These are phyloP conservation scores for Leucosticte australis DNA, from an alignment of 2,113 vertebrate species.

Conservation along the genomic window DNA sequence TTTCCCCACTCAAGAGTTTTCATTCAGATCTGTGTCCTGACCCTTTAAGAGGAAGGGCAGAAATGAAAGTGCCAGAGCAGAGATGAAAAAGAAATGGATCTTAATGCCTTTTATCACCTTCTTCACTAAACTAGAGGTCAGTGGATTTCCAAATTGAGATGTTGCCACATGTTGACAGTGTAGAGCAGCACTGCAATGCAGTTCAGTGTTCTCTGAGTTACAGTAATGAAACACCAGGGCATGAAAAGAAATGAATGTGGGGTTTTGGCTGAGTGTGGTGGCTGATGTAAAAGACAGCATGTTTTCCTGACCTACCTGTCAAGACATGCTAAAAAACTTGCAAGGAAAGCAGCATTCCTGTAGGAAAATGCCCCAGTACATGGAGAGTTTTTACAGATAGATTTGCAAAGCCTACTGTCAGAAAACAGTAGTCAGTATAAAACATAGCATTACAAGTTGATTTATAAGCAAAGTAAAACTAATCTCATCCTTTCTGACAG, in stretches of 20 bases:
- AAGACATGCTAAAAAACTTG: neutral
- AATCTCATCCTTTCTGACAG: neutral
- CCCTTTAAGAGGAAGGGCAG: neutral
- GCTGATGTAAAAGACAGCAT: constrained; percentile 31
- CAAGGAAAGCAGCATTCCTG: neutral
- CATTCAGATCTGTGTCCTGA: neutral
- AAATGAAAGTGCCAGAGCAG: neutral
- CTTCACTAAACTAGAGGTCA: neutral
- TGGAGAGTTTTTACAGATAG: neutral
- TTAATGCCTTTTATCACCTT: neutral
- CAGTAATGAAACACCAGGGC: constrained; percentile 24
- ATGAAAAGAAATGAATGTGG: neutral
- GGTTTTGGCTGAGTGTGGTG: neutral
- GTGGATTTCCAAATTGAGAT: constrained; percentile 49
- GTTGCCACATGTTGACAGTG: constrained; percentile 11
- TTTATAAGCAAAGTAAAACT: neutral
- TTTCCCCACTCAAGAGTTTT: neutral
- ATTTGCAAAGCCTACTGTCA: neutral
- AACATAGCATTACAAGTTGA: neutral
- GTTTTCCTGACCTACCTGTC: constrained; percentile 30
- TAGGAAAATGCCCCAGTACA: neutral
- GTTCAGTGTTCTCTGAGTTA: neutral
- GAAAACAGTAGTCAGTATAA: neutral
- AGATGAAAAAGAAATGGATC: neutral
- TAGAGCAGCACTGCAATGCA: constrained; percentile 30